A percentile compares a stretch with the other conserved stretches of the same genome.
Evolutionary conservation across 2,797 vertebrate species (phyloP).

Genomic region (Macropus fuliginosus): DNA sequence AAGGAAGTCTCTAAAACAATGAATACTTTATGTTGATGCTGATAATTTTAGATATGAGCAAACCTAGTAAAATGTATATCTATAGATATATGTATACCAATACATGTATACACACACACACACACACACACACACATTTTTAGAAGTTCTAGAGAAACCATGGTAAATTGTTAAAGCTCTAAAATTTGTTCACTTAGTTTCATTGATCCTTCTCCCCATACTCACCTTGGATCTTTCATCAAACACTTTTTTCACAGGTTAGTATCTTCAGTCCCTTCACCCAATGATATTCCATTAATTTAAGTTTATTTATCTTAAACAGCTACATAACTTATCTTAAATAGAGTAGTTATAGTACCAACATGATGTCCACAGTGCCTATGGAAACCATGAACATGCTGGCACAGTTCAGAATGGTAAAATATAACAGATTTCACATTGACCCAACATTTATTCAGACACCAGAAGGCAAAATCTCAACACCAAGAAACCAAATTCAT

Average conservation of each 20-base stretch:
- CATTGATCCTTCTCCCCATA: background rate
- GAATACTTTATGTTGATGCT: slow-evolving; percentile 21
- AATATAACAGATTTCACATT: too few relatives aligned
- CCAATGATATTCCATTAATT: background rate
- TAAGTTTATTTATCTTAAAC: background rate
- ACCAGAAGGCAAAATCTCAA: too few relatives aligned
- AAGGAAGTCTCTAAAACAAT: slow-evolving; percentile 43
- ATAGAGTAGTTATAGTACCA: background rate
- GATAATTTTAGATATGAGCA: slow-evolving; percentile 46
- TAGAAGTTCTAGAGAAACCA: background rate
- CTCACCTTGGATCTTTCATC: background rate
- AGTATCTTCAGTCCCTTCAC: background rate
- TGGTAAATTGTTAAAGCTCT: background rate
- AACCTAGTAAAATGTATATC: slow-evolving; percentile 38
- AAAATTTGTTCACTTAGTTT: background rate
- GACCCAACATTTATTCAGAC: too few relatives aligned
- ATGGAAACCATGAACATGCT: too few relatives aligned
- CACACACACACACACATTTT: too few relatives aligned
- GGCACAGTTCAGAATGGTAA: too few relatives aligned
- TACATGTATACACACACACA: too few relatives aligned
- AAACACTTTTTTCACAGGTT: background rate
- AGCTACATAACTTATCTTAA: background rate
- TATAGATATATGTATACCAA: too few relatives aligned
- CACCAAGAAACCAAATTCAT: too few relatives aligned
- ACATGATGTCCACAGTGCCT: too few relatives aligned